Evolutionary conservation across 2,888 invertebrate genomes (phyloP).

Genomic region (Pyrochroa serraticornis): DNA sequence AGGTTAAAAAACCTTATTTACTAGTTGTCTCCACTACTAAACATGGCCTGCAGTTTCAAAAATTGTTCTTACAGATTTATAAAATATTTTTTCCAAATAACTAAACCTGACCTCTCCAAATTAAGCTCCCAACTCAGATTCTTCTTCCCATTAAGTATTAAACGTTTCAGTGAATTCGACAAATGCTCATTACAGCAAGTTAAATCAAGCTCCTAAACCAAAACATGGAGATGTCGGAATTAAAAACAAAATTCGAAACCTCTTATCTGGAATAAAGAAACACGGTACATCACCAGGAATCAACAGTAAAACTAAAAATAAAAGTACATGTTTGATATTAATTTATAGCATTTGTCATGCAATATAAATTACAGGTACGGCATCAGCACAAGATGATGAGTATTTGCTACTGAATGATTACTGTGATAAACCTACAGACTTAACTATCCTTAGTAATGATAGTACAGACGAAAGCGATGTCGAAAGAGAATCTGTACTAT

Average conservation of each 20-base stretch:
- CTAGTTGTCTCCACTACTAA: too few species aligned
- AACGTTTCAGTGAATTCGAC: slow-evolving; percentile 24
- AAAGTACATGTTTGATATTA: slow-evolving; percentile 11
- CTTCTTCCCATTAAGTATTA: too few species aligned
- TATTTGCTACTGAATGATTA: slow-evolving; percentile 66
- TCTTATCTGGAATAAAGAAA: slow-evolving; percentile 12
- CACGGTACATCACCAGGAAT: slow-evolving; percentile 3
- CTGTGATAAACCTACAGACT: slow-evolving; percentile 51
- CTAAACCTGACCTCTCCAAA: too few species aligned
- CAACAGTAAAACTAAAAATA: slow-evolving; percentile 7
- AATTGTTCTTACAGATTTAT: too few species aligned
- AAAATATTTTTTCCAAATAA: slow-evolving; percentile 1
- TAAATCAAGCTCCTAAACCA: slow-evolving; percentile 36
- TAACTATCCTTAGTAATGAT: slow-evolving; percentile 50
- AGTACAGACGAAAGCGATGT: slow-evolving; percentile 51
- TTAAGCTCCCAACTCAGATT: too few species aligned
- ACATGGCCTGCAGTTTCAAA: too few species aligned
- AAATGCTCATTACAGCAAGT: slow-evolving; percentile 51
- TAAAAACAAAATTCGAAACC: slow-evolving; percentile 2
- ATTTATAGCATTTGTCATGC: slow-evolving; percentile 10
- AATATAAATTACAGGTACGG: slow-evolving; percentile 10
- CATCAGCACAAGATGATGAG: slow-evolving; percentile 58
- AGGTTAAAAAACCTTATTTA: too few species aligned
- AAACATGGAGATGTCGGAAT: slow-evolving; percentile 19
- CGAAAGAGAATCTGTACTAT: slow-evolving; percentile 43